These are phyloP conservation scores for Synergus gifuensis DNA, from an alignment of 2,888 invertebrate genomes.

Conservation along the genomic window DNA sequence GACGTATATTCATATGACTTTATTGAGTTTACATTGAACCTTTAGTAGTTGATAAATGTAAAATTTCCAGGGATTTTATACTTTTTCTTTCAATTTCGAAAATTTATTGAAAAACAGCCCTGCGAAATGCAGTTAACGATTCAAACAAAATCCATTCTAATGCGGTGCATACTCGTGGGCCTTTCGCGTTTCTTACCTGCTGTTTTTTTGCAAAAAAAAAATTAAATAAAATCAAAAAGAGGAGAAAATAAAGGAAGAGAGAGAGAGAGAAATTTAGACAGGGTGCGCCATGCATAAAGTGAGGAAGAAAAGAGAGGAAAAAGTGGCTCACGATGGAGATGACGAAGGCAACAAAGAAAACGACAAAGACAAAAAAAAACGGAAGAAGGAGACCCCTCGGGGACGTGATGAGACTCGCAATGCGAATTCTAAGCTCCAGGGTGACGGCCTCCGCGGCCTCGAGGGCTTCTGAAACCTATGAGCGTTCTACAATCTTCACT, in stretches of 20 bases:
- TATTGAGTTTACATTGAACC: not conserved
- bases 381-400: slow-evolving; percentile 42
- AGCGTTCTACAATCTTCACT: slow-evolving; percentile 48
- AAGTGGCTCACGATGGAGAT: slow-evolving; percentile 35
- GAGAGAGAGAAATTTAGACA: slow-evolving; percentile 33
- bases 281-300: slow-evolving; percentile 14
- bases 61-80: too few relatives aligned
- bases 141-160: slow-evolving; percentile 69
- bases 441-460: slow-evolving; percentile 61
- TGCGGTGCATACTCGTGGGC: slow-evolving; percentile 48
- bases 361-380: slow-evolving; percentile 11
- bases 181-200: slow-evolving; percentile 23
- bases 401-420: slow-evolving; percentile 67
- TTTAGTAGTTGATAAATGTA: not conserved
- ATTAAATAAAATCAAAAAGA: not conserved
- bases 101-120: slow-evolving; percentile 50
- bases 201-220: slow-evolving; percentile 7
- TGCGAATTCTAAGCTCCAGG: slow-evolving; percentile 67
- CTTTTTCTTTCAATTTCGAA: not conserved
- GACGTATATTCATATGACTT: not conserved
- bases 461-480: slow-evolving; percentile 70
- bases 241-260: slow-evolving; percentile 38
- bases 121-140: slow-evolving; percentile 72
- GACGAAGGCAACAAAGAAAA: slow-evolving; percentile 42
- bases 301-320: slow-evolving; percentile 41